Base-by-base conservation (phyloP, 2,888 invertebrate genomes). In the Drosophila aldrichi region DNA sequence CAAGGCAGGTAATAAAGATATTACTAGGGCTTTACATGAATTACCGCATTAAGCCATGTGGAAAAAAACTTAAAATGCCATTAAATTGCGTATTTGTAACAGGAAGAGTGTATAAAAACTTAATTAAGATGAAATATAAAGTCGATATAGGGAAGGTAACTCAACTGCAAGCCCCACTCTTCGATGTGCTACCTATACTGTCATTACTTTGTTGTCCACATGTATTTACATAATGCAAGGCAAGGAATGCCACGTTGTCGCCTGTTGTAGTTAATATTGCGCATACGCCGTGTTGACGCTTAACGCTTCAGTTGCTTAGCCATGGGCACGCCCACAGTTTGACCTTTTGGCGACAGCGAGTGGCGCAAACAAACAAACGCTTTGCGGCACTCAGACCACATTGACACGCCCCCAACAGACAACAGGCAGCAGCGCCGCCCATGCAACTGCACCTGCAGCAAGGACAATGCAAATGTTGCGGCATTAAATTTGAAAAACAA, bases 241-340 rank as follows among this genome's bases (percentile, higher is more conserved):
- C 62, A 56, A 64, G 56, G 63, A 63, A 54, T 36, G n/a, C 25
- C 38, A 48, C 16, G 20, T 49, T 49, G 32, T 54, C 44, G 51
- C 34, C 43, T 51, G 58, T 18, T n/a, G 14, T 65, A 49, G 57
- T 64, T 57, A 34, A 56, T 64, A 71, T 71, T 52, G 61, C 75
- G 66, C 32, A 75, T 77, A 59, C 79, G 75, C 43, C 62, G 54
- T 70, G 79, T 75, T 70, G 65, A 38, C 56, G 56, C 49, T 75
- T 77, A 58, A 77, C 79, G 71, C 71, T 55, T 71, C 71, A 64
- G 14, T 56, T 43, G 44, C 54, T 40, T n/a, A 20, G 71, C 55
- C 46, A n/a, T 8, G 55, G 66, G 40, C 62, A 61, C 77, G 75
- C 79, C 79, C 63, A 61, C 38, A 22, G 34, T 46, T 43, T 79